A percentile compares a stretch with the other conserved stretches of the same genome.
phyloP scores from a whole-genome alignment of 2,113 vertebrate species.

The Cyanocitta stelleri region DNA sequence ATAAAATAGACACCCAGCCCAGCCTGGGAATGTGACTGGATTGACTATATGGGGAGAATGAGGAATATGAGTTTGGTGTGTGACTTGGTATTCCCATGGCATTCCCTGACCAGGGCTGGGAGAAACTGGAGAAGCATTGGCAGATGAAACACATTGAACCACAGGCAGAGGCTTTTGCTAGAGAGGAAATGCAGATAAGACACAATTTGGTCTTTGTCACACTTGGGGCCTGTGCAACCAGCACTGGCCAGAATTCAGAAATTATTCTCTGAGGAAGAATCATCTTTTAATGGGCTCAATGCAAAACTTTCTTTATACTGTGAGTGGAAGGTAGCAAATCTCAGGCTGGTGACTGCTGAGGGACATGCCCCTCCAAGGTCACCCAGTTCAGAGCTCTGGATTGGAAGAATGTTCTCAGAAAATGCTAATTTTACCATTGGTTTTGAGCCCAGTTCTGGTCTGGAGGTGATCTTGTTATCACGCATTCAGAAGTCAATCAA shows the following conservation, averaged over 20 bases:
- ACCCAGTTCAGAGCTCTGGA: neutral
- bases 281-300: neutral
- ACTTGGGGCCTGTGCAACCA: neutral
- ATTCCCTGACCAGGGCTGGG: neutral
- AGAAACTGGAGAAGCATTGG: neutral
- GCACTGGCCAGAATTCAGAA: neutral
- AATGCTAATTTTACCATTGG: neutral
- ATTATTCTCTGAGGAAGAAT: rapidly evolving
- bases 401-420: neutral
- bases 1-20: neutral
- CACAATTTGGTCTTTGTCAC: neutral
- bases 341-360: neutral
- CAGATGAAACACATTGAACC: rapidly evolving
- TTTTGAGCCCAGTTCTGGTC: neutral
- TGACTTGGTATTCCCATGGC: neutral
- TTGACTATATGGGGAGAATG: rapidly evolving
- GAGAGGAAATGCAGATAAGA: neutral
- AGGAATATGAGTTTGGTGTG: neutral
- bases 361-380: neutral
- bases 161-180: neutral
- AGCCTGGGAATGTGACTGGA: neutral
- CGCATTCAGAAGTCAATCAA: neutral
- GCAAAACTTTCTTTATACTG: neutral
- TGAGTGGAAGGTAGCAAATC: neutral
- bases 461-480: neutral